Percentiles rank a stretch among this genome's conserved stretches.
These are phyloP conservation scores for Zosterops japonicus DNA, from an alignment of 2,113 vertebrate genomes.

Conservation along the genomic window DNA sequence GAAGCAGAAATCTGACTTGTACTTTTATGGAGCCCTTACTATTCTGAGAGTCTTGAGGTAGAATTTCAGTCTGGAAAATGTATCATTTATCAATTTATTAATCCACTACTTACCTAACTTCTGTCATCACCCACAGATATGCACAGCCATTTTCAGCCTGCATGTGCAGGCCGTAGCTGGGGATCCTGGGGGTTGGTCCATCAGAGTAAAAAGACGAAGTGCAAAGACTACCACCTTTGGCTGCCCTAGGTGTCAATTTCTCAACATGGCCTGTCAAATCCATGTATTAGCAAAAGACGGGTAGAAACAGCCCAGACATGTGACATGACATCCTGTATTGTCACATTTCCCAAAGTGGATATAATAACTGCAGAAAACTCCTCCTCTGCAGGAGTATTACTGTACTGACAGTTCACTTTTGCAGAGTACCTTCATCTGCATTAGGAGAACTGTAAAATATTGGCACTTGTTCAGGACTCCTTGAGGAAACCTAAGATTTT, in stretches of 20 bases:
- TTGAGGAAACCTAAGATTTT: not conserved
- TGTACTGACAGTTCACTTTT: not conserved
- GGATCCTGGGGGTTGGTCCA: not conserved
- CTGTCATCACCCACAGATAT: not conserved
- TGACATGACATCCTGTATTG: not conserved
- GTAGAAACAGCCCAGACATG: not conserved
- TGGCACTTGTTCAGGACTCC: not conserved
- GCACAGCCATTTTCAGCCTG: not conserved
- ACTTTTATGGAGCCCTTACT: not conserved
- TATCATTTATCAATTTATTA: not conserved
- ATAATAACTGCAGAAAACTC: not conserved
- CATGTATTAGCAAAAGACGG: not conserved
- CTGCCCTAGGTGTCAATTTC: not conserved
- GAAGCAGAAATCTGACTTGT: not conserved
- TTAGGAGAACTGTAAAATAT: not conserved
- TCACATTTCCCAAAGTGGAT: not conserved
- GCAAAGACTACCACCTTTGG: not conserved
- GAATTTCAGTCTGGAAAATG: not conserved
- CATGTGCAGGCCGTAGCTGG: not conserved
- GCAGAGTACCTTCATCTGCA: not conserved
- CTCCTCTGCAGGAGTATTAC: not conserved
- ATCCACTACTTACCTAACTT: not conserved
- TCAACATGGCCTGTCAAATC: not conserved
- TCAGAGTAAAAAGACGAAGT: not conserved
- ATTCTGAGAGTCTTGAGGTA: not conserved